Percentiles rank a stretch among this genome's conserved stretches.
These are phyloP conservation scores for Spermophilus dauricus DNA, from an alignment of 2,113 vertebrate genomes.

Conservation along the genomic window DNA sequence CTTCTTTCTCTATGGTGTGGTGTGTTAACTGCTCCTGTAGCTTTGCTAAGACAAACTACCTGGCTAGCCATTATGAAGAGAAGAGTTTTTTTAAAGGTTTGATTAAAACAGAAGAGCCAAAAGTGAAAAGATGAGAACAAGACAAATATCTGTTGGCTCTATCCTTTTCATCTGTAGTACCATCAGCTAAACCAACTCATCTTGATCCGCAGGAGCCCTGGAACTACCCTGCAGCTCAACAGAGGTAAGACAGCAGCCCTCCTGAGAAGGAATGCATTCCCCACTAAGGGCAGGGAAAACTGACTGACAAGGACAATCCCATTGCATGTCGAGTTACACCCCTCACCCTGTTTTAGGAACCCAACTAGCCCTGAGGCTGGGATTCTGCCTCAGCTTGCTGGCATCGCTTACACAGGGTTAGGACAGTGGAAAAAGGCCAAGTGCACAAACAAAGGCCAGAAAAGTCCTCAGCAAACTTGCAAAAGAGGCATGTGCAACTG, in stretches of 20 bases:
- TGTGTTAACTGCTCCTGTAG: conserved; percentile 35
- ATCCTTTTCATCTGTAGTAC: neutral
- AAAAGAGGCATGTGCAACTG: neutral
- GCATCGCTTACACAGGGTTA: conserved; percentile 19
- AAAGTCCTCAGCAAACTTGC: neutral
- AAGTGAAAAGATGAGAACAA: conserved; percentile 32
- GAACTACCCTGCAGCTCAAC: neutral
- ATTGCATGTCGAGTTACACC: neutral
- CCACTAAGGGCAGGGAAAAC: neutral
- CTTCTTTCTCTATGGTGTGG: neutral
- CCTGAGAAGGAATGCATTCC: neutral
- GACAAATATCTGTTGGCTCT: conserved; percentile 18
- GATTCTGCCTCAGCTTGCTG: conserved; percentile 45
- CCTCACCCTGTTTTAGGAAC: neutral
- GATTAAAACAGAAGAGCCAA: conserved; percentile 59
- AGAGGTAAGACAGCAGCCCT: neutral
- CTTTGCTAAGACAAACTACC: conserved; percentile 45
- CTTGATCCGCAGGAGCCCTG: neutral
- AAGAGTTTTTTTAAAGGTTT: conserved; percentile 25
- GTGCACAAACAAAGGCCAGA: conserved; percentile 30
- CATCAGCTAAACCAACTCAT: conserved; percentile 25
- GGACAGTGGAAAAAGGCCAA: conserved; percentile 35
- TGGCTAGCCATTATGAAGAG: conserved; percentile 53
- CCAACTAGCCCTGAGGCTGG: neutral
- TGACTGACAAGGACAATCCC: neutral